Evolutionary conservation across 2,113 vertebrate species (phyloP).

Genomic region (Polyodon spathula): DNA sequence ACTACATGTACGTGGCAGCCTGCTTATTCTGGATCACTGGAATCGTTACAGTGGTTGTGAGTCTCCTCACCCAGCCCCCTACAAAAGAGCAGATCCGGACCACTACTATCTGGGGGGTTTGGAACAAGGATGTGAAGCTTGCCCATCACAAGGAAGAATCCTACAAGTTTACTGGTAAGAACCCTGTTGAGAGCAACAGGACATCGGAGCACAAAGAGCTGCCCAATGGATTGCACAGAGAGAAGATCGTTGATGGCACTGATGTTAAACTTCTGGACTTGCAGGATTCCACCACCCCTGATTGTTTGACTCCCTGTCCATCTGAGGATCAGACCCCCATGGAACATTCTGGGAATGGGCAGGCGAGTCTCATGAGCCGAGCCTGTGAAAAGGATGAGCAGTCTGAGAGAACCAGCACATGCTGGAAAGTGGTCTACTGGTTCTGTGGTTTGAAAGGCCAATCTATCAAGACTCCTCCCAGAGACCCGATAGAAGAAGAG

Average conservation of each 20-base stretch:
- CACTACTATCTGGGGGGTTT: slow-evolving; percentile 83
- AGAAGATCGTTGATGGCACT: slow-evolving; percentile 62
- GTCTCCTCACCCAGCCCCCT: slow-evolving; percentile 80
- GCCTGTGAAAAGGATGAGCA: slow-evolving; percentile 45
- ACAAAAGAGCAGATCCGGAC: slow-evolving; percentile 68
- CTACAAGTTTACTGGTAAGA: slow-evolving; percentile 60
- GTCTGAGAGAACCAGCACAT: slow-evolving; percentile 34
- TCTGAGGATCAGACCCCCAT: slow-evolving; percentile 71
- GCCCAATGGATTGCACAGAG: slow-evolving; percentile 67
- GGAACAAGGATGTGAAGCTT: slow-evolving; percentile 37
- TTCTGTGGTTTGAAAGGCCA: slow-evolving; percentile 76
- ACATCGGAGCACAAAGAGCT: slow-evolving; percentile 54
- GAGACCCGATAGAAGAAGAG: slow-evolving; percentile 60
- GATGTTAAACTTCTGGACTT: slow-evolving; percentile 74
- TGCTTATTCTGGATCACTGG: slow-evolving; percentile 88
- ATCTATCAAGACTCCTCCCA: slow-evolving; percentile 49
- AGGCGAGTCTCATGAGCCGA: slow-evolving; percentile 54
- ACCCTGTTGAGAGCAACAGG: slow-evolving; percentile 46
- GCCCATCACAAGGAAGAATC: slow-evolving; percentile 43
- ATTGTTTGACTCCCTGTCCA: slow-evolving; percentile 58
- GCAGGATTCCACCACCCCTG: slow-evolving; percentile 60
- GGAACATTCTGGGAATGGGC: slow-evolving; percentile 64
- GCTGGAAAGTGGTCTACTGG: slow-evolving; percentile 66
- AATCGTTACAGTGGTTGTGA: slow-evolving; percentile 71
- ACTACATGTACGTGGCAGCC: slow-evolving; percentile 94